Base-by-base conservation (phyloP, 1,140 invertebrate genomes). In the Drosophila lacertosa region DNA sequence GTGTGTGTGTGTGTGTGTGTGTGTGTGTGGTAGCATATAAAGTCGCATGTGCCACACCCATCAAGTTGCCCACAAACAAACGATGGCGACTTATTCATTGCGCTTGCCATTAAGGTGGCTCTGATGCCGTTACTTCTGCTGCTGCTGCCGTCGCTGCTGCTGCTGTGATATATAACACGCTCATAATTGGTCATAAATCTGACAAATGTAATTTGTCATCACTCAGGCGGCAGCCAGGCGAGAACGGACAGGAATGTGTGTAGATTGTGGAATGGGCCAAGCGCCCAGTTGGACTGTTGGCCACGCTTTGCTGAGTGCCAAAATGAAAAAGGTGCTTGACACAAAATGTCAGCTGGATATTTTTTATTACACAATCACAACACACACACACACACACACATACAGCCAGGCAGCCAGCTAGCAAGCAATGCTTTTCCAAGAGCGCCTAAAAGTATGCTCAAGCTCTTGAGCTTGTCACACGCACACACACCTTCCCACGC, bases 181-280 rank as follows among this genome's bases (percentile, higher is more conserved):
- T 90, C 89, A 90, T 90, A 90, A 90, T 90, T 90, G 89, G 89
- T 90, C 89, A 90, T 90, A 90, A 90, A 90, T 90, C 89, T 90
- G 89, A 90, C 89, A 90, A 90, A 90, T 77, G 89, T 90, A 90
- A 90, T 90, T 90, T 90, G 89, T 90, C 89, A 90, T 89, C 89
- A 90, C 89, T 90, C 84, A 88, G 89, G 84, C 83, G 71, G n/a
- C 68, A 74, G 45, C 44, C 51, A 54, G 58, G 32, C 44, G 39
- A n/a, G n/a, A n/a, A 5, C 32, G 15, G 7, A 44, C 4, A 15
- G 32, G n/a, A 13, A 45, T 62, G 47, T n/a, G n/a, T n/a, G n/a
- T n/a, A n/a, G n/a, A n/a, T n/a, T n/a, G n/a, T 24, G n/a, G 24
- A 24, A 45, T 48, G 51, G 47, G 33, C n/a, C n/a, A n/a, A n/a